Evolutionary conservation across 2,888 invertebrate species (phyloP), one percentile per base, ranked within the genome.

Genomic region (Thera britannica): DNA sequence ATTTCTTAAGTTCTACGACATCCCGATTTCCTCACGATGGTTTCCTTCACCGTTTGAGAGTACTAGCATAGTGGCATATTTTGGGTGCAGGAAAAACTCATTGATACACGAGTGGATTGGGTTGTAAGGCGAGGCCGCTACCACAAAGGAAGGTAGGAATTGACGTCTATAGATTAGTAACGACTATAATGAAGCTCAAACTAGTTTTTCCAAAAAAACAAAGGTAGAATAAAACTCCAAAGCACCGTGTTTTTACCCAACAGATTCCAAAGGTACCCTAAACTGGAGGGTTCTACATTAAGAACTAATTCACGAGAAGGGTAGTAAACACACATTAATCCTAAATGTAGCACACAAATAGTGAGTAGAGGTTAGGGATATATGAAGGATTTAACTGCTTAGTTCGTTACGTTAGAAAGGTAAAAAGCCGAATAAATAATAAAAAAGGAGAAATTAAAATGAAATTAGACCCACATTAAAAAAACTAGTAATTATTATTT

Each of bases 271-370:
- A 23, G 23, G 57, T 12, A 23, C 35, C 48, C 48, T 48, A 6
- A n/a, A 63, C 49, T 23, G 11, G 51, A 41, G 0, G 38, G 46
- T 54, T 51, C 57, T 58, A 44, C 62, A 52, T 66, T 62, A 58
- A 58, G 54, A 58, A 35, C 58, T 41, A n/a, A 38, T 46, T 34
- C 5, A 35, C 38, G 61, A 46, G 41, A 51, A 62, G 58, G 62
- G 67, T 55, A 58, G 41, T 23, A 23, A 46, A 51, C 52, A 3
- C 58, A 54, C 62, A 63, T 62, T 63, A 55, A 67, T 62, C 62
- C 23, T 63, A 44, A 58, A 67, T 49, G 67, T 58, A 44, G 49
- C 52, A 44, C 62, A 58, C 62, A 67, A 57, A 67, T 12, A 52
- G 12, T 34, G 35, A 51, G 44, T 34, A 12, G 9, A 36, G 51